phyloP scores from a whole-genome alignment of 2,888 invertebrate species.

The Agriotes lineatus region DNA sequence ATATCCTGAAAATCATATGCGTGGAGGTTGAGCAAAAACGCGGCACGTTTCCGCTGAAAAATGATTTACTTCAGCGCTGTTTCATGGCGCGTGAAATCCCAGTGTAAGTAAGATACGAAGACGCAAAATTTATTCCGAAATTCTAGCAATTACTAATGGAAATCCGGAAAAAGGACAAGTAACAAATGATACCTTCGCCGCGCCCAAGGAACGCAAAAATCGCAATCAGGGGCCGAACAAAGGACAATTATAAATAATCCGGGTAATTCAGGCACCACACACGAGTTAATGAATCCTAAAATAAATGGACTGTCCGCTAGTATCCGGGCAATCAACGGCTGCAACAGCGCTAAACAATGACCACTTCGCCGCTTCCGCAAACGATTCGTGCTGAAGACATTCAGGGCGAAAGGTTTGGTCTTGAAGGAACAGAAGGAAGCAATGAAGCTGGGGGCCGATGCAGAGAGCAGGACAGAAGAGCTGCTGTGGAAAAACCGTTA shows the following conservation, averaged over 20 bases:
- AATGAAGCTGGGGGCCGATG: not conserved
- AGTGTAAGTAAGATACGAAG: too few relatives aligned
- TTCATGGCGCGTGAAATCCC: too few relatives aligned
- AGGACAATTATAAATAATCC: conserved; percentile 8
- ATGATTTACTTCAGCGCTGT: too few relatives aligned
- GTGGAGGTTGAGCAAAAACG: too few relatives aligned
- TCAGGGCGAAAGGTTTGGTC: not conserved
- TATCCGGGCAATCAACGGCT: conserved; percentile 28
- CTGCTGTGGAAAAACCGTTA: not conserved
- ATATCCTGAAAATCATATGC: too few relatives aligned
- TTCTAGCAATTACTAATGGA: too few relatives aligned
- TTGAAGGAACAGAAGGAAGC: conserved; percentile 5
- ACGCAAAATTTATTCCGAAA: too few relatives aligned
- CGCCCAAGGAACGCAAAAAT: not conserved
- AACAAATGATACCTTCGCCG: too few relatives aligned
- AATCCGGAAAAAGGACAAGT: too few relatives aligned
- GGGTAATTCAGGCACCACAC: conserved; percentile 19
- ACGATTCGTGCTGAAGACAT: conserved; percentile 24
- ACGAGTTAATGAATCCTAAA: conserved; percentile 28
- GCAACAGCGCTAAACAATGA: conserved; percentile 33
- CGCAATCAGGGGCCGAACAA: not conserved
- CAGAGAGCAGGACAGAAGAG: not conserved
- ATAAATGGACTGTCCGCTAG: conserved; percentile 37
- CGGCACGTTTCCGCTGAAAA: too few relatives aligned
- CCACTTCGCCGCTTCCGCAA: conserved; percentile 27